Evolutionary conservation across 2,113 vertebrate species (phyloP), one percentile per base, ranked within the genome.

Genomic region (Nothocercus julius): DNA sequence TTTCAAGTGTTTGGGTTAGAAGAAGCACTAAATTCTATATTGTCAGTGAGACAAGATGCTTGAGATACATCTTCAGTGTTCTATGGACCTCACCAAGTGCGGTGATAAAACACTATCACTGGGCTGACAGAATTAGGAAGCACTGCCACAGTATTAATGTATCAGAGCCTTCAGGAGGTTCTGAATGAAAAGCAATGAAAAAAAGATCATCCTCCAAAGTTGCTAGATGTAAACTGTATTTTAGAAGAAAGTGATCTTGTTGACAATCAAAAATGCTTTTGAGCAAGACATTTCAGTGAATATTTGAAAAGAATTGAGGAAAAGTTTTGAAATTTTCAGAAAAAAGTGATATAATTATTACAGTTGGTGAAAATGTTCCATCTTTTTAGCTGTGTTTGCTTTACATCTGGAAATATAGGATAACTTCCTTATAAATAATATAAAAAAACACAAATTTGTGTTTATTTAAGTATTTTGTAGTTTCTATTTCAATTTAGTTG

Each of bases 1-100:
- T 91, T 94, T 95, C 83, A 96, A 69, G 85, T 85, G n/a, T 58
- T 56, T 62, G 22, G 3, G 20, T 91, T 81, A 75, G 87, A 75
- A 22, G 30, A 36, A 77, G 16, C 51, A 47, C 16, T 72, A 47
- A 64, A 86, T 90, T 81, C 69, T 51, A 47, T 45, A 25, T 8
- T 59, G 36, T 59, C 63, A 36, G 59, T 54, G 40, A 84, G 83
- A 91, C n/a, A n/a, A 86, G 21, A 47, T 51, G 9, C 18, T 38
- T 53, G 49, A 94, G 44, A 28, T 79, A 32, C 6, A 7, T 74
- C 17, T 85, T 87, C 47, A n/a, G 9, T 58, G 30, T 67, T 83
- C n/a, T 40, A 69, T 73, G 85, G 13, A 21, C 42, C 11, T 73
- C 9, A 59, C 27, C 16, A 56, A 36, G 10, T 16, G 32, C 76